phyloP scores from a whole-genome alignment of 1,140 invertebrate genomes.

The Drosophila willistoni region DNA sequence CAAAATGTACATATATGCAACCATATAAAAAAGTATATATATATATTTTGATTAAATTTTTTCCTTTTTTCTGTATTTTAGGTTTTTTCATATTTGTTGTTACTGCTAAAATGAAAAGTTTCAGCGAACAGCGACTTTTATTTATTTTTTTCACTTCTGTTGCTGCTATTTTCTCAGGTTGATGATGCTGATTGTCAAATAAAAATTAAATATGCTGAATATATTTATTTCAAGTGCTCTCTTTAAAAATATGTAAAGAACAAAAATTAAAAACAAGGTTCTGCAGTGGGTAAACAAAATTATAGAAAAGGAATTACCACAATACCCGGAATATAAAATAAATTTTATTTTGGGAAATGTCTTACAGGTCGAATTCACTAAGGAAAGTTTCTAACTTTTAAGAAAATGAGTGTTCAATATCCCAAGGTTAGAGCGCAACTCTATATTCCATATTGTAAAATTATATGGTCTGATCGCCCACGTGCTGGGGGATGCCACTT shows the following conservation, averaged over 20 bases:
- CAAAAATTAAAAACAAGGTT: not conserved
- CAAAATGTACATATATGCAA: conserved; percentile 27
- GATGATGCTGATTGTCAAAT: conserved; percentile 26
- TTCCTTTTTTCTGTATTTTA: not conserved
- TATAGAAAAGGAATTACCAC: too few relatives aligned
- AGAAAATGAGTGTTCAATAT: not conserved
- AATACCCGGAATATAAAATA: conserved; percentile 15
- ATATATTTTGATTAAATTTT: too few relatives aligned
- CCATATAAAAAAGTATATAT: conserved; percentile 29
- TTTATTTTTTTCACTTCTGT: conserved; percentile 56
- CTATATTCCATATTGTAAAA: not conserved
- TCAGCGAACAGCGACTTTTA: conserved; percentile 22
- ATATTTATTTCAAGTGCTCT: conserved; percentile 63
- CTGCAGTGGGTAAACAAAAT: too few relatives aligned
- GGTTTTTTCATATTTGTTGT: conserved; percentile 17
- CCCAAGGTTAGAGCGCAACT: not conserved
- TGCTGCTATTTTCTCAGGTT: conserved; percentile 32
- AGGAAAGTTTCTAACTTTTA: too few relatives aligned
- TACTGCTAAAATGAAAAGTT: conserved; percentile 1
- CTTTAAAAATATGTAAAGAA: conserved; percentile 76
- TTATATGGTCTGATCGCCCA: not conserved
- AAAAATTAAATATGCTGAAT: too few relatives aligned
- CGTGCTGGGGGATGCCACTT: conserved; percentile 28
- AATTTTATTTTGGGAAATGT: not conserved
- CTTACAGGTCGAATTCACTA: not conserved